A percentile compares a stretch with the other conserved stretches of the same genome.
These are phyloP conservation scores for Apoda limacodes DNA, from an alignment of 2,888 invertebrate genomes.

Conservation along the genomic window DNA sequence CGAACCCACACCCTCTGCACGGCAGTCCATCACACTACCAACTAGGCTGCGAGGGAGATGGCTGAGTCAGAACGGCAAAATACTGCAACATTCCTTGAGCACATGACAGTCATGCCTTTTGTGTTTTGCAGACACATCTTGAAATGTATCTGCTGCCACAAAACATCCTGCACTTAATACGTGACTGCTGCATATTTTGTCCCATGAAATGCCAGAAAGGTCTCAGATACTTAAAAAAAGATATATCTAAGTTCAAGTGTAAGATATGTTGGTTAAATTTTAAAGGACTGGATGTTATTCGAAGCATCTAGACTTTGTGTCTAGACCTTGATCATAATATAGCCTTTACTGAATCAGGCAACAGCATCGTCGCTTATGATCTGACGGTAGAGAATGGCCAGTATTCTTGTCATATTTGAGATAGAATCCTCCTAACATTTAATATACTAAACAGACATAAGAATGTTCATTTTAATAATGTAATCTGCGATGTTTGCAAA, in stretches of 20 bases:
- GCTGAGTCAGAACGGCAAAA: slow-evolving; percentile 46
- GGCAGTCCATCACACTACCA: too few relatives aligned
- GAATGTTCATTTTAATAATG: slow-evolving; percentile 51
- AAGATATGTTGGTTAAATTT: slow-evolving; percentile 30
- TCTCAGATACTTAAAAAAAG: slow-evolving; percentile 35
- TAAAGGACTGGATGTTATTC: slow-evolving; percentile 29
- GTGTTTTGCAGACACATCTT: slow-evolving; percentile 46
- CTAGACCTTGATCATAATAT: slow-evolving; percentile 29
- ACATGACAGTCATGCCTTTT: slow-evolving; percentile 40
- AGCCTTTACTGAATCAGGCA: slow-evolving; percentile 38
- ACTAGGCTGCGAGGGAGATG: slow-evolving; percentile 52
- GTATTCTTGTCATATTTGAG: slow-evolving; percentile 41
- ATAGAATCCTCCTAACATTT: slow-evolving; percentile 42
- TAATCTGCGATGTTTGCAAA: slow-evolving; percentile 48
- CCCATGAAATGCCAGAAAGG: slow-evolving; percentile 33
- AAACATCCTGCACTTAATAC: slow-evolving; percentile 37
- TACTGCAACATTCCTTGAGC: slow-evolving; percentile 36
- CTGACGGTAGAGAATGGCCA: slow-evolving; percentile 33
- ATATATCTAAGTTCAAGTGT: slow-evolving; percentile 43
- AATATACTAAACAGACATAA: slow-evolving; percentile 48
- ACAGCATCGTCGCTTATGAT: slow-evolving; percentile 41
- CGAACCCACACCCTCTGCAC: too few relatives aligned
- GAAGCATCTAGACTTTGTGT: too few relatives aligned
- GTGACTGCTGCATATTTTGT: slow-evolving; percentile 31
- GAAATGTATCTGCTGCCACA: slow-evolving; percentile 47